Evolutionary conservation across 2,888 invertebrate species (phyloP), one percentile per base, ranked within the genome.

Genomic region (Hypomecis punctinalis): DNA sequence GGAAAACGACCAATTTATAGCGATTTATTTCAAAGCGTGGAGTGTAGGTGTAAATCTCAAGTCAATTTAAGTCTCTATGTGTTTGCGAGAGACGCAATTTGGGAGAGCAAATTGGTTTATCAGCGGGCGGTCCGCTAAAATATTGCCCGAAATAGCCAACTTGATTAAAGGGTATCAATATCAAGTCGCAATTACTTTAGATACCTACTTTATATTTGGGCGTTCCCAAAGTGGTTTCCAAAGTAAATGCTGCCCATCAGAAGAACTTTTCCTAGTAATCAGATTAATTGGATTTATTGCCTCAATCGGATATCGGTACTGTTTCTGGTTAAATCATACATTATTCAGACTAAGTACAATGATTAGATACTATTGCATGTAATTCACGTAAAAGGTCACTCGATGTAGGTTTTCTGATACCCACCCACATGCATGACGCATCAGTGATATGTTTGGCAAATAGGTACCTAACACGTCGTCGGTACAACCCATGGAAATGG

Each of bases 391-490:
- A 45, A 64, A 72, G 70, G 69, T 56, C 68, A 69, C 67, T 52
- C 62, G 58, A 69, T 65, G 69, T 60, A 57, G 11, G 68, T 66
- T 66, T 63, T 56, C 62, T 63, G 70, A 66, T 69, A 64, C 60
- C 69, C 69, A 67, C 71, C 76, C 71, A 75, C 79, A 74, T 61
- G 59, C 46, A 61, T 80, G 79, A 79, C 80, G 80, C 73, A 72
- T 63, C 71, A 67, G 46, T 58, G 74, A 74, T 77, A 78, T 68
- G 69, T 40, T 47, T 55, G 10, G 69, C 63, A 70, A 67, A 68
- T 64, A n/a, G n/a, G n/a, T n/a, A n/a, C n/a, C n/a, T n/a, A 67
- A 71, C 72, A 73, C 70, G 72, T 67, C 70, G 72, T 67, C 70
- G 64, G 63, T 67, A 57, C 62, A 66, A 65, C 61, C 60, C 52